Evolutionary conservation across 2,888 invertebrate genomes (phyloP).

Genomic region (Electrophaes corylata): DNA sequence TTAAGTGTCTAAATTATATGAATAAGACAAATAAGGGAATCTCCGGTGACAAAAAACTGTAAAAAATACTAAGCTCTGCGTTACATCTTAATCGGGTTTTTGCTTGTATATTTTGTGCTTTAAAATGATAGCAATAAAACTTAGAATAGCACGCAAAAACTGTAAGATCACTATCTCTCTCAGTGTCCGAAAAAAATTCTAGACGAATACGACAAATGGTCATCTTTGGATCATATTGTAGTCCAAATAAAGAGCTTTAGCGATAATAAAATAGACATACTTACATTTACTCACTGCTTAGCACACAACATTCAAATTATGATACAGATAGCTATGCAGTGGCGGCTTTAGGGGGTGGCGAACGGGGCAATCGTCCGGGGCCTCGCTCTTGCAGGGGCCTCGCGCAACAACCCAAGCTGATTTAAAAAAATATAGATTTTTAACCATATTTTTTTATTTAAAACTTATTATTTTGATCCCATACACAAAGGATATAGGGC

Average conservation of each 20-base stretch:
- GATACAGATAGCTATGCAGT: too few species aligned
- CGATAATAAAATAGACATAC: not conserved
- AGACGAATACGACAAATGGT: slow-evolving; percentile 36
- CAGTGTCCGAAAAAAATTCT: slow-evolving; percentile 39
- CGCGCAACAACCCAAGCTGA: too few species aligned
- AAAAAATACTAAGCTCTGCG: slow-evolving; percentile 33
- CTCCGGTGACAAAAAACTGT: slow-evolving; percentile 37
- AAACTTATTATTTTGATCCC: too few species aligned
- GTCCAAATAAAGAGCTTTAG: slow-evolving; percentile 12
- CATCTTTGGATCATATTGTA: slow-evolving; percentile 31
- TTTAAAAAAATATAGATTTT: too few species aligned
- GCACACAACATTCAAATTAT: too few species aligned
- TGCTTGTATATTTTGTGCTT: slow-evolving; percentile 24
- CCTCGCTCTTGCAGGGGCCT: too few species aligned
- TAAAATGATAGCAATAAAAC: slow-evolving; percentile 20
- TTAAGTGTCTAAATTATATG: slow-evolving; percentile 31
- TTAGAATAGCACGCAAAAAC: slow-evolving; percentile 27
- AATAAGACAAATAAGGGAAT: slow-evolving; percentile 44
- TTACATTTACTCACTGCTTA: too few species aligned
- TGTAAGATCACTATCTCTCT: slow-evolving; percentile 33
- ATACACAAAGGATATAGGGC: too few species aligned
- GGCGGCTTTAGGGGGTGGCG: too few species aligned
- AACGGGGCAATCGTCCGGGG: too few species aligned
- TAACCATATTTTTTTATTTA: too few species aligned
- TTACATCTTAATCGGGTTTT: slow-evolving; percentile 30